Evolutionary conservation across 2,797 vertebrate species (phyloP), one percentile per base, ranked within the genome.

Genomic region (Threskiornis aethiopicus): DNA sequence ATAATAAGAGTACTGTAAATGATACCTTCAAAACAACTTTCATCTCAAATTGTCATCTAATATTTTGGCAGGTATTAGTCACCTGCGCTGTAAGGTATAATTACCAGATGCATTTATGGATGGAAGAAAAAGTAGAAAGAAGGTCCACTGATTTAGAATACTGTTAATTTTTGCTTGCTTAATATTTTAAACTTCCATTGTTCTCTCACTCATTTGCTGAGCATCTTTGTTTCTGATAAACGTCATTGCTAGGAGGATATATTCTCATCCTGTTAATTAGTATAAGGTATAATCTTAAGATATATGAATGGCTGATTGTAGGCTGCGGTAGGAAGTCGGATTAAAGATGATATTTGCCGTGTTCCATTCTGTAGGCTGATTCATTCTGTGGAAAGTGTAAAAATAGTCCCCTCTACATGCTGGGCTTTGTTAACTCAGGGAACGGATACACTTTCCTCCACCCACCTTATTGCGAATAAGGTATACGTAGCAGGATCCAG

Each of bases 31-130:
- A 31, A 93, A 91, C 49, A 87, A 16, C 94, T 97, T 93, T 83
- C 55, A 92, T 93, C 78, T 89, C 64, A 41, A 83, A 84, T 67
- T 85, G 83, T 70, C 88, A 57, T 59, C 47, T 70, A 76, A 59
- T 90, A 59, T 94, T 94, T 95, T 95, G 95, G 70, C 90, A 89
- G 70, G 73, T 67, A n/a, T 90, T 89, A 87, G 76, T 96, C 84
- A 96, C 84, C 65, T 62, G 25, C 64, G 42, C 86, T 89, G 28
- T 16, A 67, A 75, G 89, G 41, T 85, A 1, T 90, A 90, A 95
- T 97, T 93, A 89, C 61, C 75, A 83, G 4, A 3, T 90, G 49
- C 47, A 26, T 80, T 90, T 93, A 67, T 51, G 52, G 90, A 46
- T 76, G 49, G 55, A 17, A 17, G 41, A 29, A 49, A 22, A 51